Conservation (phyloP, 2,113 vertebrate genomes). For the Tenebrosternarchus preto region DNA sequence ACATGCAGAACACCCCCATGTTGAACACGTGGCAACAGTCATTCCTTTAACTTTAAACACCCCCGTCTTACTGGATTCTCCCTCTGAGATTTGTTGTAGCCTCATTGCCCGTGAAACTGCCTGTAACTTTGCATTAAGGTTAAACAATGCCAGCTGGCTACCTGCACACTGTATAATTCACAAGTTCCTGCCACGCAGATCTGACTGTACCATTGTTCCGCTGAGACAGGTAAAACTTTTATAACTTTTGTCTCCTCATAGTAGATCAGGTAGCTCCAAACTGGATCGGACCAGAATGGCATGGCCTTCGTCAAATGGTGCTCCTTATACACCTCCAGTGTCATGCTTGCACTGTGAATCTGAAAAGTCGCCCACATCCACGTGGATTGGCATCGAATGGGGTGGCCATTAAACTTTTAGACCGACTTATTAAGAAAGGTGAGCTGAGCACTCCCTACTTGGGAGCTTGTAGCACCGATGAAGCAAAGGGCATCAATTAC, state of each 20-base stretch:
- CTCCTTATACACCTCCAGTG: background rate
- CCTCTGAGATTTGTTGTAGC: constrained; percentile 49
- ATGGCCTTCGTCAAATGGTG: background rate
- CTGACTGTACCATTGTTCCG: constrained; percentile 65
- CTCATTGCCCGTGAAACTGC: constrained; percentile 22
- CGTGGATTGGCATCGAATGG: constrained; percentile 64
- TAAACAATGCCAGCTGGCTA: constrained; percentile 45
- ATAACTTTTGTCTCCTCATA: constrained; percentile 60
- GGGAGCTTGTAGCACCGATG: constrained; percentile 77
- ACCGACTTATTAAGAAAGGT: constrained; percentile 76
- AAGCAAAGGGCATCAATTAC: constrained; percentile 74
- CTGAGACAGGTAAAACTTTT: constrained; percentile 69
- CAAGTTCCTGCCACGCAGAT: constrained; percentile 60
- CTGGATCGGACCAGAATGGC: constrained; percentile 41
- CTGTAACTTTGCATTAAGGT: constrained; percentile 43
- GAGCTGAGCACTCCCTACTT: constrained; percentile 74
- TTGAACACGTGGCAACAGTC: background rate
- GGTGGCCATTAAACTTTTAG: constrained; percentile 76
- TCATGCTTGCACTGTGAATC: constrained; percentile 3
- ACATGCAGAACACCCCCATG: no score
- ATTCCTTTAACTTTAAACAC: no score
- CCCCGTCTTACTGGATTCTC: background rate
- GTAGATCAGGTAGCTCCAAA: constrained; percentile 61
- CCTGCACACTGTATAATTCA: constrained; percentile 69
- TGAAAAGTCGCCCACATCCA: background rate